phyloP scores from a whole-genome alignment of 2,888 invertebrate species.

The Archaeoteleia sp. region DNA sequence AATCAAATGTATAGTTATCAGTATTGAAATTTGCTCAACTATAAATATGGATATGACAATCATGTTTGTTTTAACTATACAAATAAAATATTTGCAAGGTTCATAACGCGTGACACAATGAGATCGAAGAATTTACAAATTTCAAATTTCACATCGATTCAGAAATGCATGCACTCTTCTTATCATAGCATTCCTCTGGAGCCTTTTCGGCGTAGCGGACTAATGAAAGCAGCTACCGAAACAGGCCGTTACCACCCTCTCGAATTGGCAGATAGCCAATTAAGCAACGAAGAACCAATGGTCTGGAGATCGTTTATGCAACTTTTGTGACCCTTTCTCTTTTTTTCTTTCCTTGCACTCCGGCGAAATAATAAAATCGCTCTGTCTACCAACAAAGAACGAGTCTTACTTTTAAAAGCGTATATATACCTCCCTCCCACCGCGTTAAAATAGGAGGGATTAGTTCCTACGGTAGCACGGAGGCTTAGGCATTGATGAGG shows the following conservation, averaged over 20 bases:
- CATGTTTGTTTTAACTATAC: too few species aligned
- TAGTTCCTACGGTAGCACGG: slow-evolving; percentile 74
- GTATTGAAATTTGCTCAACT: too few species aligned
- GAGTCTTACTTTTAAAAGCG: slow-evolving; percentile 72
- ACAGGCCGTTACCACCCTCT: slow-evolving; percentile 28
- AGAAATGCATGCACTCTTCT: too few species aligned
- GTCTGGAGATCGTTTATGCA: slow-evolving; percentile 46
- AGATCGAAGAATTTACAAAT: too few species aligned
- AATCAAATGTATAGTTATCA: too few species aligned
- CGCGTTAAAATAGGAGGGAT: slow-evolving; percentile 75
- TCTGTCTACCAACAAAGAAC: slow-evolving; percentile 72
- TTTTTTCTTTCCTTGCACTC: slow-evolving; percentile 39
- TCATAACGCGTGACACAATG: too few species aligned
- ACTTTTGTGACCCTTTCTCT: slow-evolving; percentile 44
- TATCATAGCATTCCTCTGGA: too few species aligned
- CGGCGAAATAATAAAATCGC: slow-evolving; percentile 67
- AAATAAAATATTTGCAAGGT: too few species aligned
- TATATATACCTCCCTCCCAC: slow-evolving; percentile 57
- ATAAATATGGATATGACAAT: too few species aligned
- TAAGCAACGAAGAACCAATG: slow-evolving; percentile 30
- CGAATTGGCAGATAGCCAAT: slow-evolving; percentile 20
- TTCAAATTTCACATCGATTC: too few species aligned
- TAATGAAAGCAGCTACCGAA: slow-evolving; percentile 1
- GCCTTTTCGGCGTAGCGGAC: too few species aligned
- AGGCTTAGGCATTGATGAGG: slow-evolving; percentile 76